These are phyloP conservation scores for Noctilio leporinus DNA, from an alignment of 2,113 vertebrate genomes.

Conservation along the genomic window DNA sequence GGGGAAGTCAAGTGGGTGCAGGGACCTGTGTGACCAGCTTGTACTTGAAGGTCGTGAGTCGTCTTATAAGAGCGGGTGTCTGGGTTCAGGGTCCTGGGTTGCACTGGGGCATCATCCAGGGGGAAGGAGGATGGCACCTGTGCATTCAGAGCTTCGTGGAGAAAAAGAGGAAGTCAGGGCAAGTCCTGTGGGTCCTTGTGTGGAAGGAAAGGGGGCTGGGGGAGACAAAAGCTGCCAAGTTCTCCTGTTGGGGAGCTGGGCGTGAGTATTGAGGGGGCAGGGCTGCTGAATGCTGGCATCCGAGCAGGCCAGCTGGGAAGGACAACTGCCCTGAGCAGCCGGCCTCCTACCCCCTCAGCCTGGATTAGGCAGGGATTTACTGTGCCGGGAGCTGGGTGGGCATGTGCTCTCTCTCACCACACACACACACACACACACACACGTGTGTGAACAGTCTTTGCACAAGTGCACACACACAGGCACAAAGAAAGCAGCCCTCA, in stretches of 20 bases:
- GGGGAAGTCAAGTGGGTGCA: neutral
- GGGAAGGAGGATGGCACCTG: fast-evolving
- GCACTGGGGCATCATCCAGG: fast-evolving
- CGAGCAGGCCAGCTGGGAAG: neutral
- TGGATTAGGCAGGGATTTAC: neutral
- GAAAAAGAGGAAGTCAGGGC: neutral
- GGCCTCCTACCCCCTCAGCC: neutral
- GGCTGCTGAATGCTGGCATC: neutral
- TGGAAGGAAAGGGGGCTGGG: neutral
- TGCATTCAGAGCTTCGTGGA: neutral
- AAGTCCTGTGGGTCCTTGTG: neutral
- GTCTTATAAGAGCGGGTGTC: neutral
- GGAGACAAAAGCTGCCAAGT: neutral
- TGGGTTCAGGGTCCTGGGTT: fast-evolving
- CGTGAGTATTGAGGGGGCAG: neutral
- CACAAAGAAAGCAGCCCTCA: fast-evolving
- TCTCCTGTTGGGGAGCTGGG: neutral
- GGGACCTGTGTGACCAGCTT: neutral
- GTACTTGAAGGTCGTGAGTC: neutral
- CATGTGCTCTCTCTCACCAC: neutral
- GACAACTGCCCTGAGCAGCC: neutral
- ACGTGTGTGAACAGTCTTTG: fast-evolving
- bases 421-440: neutral
- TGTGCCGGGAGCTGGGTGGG: neutral
- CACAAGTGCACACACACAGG: too few species aligned